Percentiles rank a stretch among this genome's conserved stretches.
Evolutionary conservation across 2,888 invertebrate species (phyloP).

Genomic region (Pristionchus entomophagus): DNA sequence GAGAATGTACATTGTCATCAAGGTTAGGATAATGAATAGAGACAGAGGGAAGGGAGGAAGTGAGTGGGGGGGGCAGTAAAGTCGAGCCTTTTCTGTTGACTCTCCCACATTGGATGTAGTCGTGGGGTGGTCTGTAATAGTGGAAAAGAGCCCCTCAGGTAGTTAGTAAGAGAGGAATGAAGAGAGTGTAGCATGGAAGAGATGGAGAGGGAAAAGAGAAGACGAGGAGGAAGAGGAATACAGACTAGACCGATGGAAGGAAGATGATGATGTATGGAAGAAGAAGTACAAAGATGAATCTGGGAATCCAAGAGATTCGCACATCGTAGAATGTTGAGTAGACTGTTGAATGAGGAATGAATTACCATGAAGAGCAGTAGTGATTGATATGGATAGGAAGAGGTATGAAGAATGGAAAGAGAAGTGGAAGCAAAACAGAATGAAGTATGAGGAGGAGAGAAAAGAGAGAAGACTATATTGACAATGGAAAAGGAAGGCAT

Average conservation of each 20-base stretch:
- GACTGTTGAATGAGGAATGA: neutral
- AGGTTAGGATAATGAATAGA: slow-evolving; percentile 11
- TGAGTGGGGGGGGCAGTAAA: slow-evolving; percentile 6
- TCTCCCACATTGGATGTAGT: slow-evolving; percentile 23
- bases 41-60: neutral
- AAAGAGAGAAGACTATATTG: slow-evolving; percentile 26
- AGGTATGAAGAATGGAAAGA: slow-evolving; percentile 34
- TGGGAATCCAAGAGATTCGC: neutral
- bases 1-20: slow-evolving; percentile 1
- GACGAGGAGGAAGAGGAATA: slow-evolving; percentile 31
- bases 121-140: slow-evolving; percentile 40
- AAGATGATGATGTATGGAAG: neutral
- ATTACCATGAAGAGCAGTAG: neutral
- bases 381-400: slow-evolving; percentile 30
- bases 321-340: neutral
- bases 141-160: slow-evolving; percentile 37
- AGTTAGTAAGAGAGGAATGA: slow-evolving; percentile 4
- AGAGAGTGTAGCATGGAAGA: slow-evolving; percentile 21
- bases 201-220: neutral
- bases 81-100: slow-evolving; percentile 38
- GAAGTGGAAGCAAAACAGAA: slow-evolving; percentile 36
- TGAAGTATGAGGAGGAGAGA: slow-evolving; percentile 28
- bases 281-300: neutral
- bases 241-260: slow-evolving; percentile 20
- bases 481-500: neutral